These are phyloP conservation scores for Dendrolimus pini DNA, from an alignment of 2,888 invertebrate genomes.

Conservation along the genomic window DNA sequence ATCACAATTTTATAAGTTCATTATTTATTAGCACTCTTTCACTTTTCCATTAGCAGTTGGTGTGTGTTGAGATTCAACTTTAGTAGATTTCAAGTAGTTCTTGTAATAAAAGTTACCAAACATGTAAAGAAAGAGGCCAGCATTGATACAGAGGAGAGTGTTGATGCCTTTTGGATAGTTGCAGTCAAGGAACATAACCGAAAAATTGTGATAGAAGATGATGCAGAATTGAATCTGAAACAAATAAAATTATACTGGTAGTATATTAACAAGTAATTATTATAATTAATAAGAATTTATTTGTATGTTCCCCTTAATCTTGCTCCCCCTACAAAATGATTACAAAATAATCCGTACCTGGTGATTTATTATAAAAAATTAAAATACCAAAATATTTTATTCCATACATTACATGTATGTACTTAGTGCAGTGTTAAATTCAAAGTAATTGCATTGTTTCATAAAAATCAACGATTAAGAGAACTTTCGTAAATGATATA, in stretches of 20 bases:
- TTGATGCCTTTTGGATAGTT: slow-evolving; percentile 83
- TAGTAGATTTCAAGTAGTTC: slow-evolving; percentile 71
- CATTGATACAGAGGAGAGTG: slow-evolving; percentile 80
- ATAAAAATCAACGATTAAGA: no score
- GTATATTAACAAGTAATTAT: slow-evolving; percentile 12
- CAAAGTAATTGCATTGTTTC: no score
- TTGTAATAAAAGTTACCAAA: slow-evolving; percentile 85
- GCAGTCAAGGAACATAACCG: slow-evolving; percentile 81
- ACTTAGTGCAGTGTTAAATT: no score
- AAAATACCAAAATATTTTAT: no score
- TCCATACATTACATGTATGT: no score
- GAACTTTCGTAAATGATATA: no score
- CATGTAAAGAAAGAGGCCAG: slow-evolving; percentile 84
- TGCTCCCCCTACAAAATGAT: no score
- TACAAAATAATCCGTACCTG: no score
- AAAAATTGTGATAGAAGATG: slow-evolving; percentile 82
- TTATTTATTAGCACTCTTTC: slow-evolving; percentile 48
- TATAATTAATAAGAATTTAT: neutral
- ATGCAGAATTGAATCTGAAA: slow-evolving; percentile 84
- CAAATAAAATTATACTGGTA: slow-evolving; percentile 9
- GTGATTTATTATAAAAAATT: no score
- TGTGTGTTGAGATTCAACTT: slow-evolving; percentile 7
- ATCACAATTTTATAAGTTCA: slow-evolving; percentile 19
- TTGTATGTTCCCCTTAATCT: no score
- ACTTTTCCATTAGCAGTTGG: slow-evolving; percentile 32